Conservation (phyloP, 2,113 vertebrate species). For the Regulus satrapa region DNA sequence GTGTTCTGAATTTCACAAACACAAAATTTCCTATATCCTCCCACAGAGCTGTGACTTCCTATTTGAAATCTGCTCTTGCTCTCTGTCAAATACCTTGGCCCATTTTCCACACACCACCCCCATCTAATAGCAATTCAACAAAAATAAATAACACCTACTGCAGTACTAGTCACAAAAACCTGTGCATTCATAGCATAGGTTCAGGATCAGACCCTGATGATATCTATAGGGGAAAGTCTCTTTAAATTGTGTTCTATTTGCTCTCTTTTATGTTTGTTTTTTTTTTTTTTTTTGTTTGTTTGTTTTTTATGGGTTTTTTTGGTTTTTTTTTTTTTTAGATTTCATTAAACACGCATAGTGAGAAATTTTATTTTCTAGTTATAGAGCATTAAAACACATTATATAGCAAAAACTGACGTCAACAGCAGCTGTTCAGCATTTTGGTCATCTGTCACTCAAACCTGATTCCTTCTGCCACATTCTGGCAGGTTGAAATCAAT, state of each 20-base stretch:
- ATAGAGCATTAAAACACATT: background rate
- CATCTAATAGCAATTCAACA: background rate
- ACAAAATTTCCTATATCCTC: background rate
- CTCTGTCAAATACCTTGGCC: background rate
- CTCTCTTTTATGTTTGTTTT: rapidly evolving
- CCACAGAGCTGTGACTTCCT: background rate
- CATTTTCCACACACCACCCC: background rate
- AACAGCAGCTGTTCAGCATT: background rate
- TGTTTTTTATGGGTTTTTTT: background rate
- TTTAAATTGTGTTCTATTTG: background rate
- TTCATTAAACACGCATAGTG: background rate
- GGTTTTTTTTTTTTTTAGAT: background rate
- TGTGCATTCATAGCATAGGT: background rate
- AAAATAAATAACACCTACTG: background rate
- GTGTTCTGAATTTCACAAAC: background rate
- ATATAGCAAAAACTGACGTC: background rate
- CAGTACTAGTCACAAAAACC: background rate
- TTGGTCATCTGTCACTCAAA: background rate
- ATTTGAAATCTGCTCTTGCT: background rate
- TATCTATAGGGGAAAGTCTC: background rate
- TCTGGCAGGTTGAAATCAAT: background rate
- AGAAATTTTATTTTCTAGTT: background rate
- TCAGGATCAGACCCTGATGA: background rate
- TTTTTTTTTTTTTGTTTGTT: no score
- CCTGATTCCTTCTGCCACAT: background rate